These are phyloP conservation scores for Aramus guarauna DNA, from an alignment of 2,113 vertebrate species.

Conservation along the genomic window DNA sequence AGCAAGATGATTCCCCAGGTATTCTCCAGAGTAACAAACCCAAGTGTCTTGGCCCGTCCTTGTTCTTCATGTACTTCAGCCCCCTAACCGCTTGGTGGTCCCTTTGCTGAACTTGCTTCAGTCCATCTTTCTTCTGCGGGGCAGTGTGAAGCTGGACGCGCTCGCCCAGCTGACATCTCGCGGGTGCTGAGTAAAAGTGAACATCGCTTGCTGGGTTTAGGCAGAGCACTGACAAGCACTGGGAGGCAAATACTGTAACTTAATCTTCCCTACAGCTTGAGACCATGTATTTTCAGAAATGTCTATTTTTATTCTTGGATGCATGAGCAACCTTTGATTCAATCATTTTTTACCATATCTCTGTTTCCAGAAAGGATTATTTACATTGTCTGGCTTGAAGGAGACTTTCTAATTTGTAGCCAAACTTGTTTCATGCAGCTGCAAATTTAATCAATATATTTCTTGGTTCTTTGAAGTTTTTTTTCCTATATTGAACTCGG, in stretches of 20 bases:
- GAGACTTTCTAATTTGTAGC: not conserved
- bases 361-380: not conserved
- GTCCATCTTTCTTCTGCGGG: not conserved
- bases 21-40: not conserved
- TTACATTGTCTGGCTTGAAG: not conserved
- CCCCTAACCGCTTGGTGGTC: rapidly evolving
- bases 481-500: not conserved
- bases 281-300: not conserved
- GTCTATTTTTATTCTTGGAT: not conserved
- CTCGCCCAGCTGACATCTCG: not conserved
- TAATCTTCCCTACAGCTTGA: not conserved
- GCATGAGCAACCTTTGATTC: not conserved
- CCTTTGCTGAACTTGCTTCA: not conserved
- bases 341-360: not conserved
- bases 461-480: not conserved
- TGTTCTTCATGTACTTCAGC: not conserved
- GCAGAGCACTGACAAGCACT: not conserved
- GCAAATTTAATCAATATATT: not conserved
- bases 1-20: not conserved
- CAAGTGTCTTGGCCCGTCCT: not conserved
- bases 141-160: not conserved
- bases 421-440: not conserved
- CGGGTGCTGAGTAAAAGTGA: not conserved
- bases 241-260: not conserved
- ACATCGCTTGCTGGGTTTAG: not conserved